These are phyloP conservation scores for Papilio xuthus DNA, from an alignment of 1,140 invertebrate genomes.

Conservation along the genomic window DNA sequence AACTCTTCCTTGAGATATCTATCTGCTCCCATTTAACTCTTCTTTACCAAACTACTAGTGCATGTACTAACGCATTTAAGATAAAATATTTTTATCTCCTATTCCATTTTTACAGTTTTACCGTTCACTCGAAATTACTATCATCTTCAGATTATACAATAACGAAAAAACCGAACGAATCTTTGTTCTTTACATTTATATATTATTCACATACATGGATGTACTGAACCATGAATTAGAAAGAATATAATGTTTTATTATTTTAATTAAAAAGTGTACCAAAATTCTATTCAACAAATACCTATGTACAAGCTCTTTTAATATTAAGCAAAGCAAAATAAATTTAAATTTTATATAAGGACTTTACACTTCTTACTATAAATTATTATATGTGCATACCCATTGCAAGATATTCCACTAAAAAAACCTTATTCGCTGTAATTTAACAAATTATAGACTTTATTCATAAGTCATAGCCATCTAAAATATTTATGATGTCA, in stretches of 20 bases:
- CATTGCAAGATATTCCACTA: neutral
- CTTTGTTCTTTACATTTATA: neutral
- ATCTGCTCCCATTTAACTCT: too few species aligned
- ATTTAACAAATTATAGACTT: neutral
- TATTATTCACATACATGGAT: neutral
- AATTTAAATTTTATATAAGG: neutral
- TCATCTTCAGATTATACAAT: neutral
- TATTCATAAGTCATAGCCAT: neutral
- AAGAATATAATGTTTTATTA: neutral
- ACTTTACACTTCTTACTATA: neutral
- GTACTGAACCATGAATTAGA: neutral
- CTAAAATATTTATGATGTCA: neutral
- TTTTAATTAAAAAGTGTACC: neutral
- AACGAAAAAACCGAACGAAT: neutral
- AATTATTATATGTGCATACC: neutral
- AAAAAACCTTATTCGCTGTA: neutral
- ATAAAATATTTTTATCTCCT: neutral
- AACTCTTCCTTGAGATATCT: too few species aligned
- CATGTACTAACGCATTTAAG: too few species aligned
- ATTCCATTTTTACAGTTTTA: neutral
- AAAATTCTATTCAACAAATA: neutral
- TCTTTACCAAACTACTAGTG: too few species aligned
- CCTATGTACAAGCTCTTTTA: neutral
- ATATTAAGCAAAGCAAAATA: neutral
- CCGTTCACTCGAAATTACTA: too few species aligned